phyloP scores from a whole-genome alignment of 2,797 vertebrate species.

The Dromococcyx pavoninus region DNA sequence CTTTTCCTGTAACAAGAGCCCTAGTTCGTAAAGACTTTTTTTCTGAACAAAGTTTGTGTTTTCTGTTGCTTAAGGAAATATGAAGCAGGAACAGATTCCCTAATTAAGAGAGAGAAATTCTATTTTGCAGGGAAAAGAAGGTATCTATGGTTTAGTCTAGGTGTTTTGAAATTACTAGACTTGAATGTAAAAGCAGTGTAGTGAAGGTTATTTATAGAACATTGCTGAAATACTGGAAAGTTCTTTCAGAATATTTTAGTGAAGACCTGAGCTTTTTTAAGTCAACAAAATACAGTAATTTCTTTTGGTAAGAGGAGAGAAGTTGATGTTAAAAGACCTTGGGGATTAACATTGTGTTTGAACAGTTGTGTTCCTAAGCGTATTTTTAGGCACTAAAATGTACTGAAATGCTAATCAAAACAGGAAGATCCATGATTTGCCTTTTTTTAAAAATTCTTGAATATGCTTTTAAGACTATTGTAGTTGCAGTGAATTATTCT shows the following conservation, averaged over 20 bases:
- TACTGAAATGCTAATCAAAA: neutral
- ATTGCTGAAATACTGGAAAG: neutral
- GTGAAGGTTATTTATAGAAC: neutral
- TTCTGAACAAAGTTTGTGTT: neutral
- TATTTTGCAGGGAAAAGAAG: neutral
- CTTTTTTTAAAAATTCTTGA: neutral
- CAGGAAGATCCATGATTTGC: neutral
- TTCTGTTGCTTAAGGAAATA: neutral
- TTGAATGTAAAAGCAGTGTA: neutral
- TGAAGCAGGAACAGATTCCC: neutral
- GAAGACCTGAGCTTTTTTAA: neutral
- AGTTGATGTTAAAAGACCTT: neutral
- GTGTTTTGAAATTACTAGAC: neutral
- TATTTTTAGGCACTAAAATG: neutral
- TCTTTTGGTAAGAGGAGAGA: neutral
- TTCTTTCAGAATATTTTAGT: neutral
- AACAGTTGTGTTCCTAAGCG: neutral
- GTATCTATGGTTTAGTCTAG: neutral
- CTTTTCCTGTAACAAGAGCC: neutral
- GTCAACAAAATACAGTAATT: neutral
- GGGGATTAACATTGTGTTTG: neutral
- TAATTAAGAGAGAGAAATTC: neutral
- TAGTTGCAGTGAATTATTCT: neutral
- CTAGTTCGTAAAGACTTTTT: neutral
- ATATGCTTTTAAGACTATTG: neutral